Percentiles rank a stretch among this genome's conserved stretches.
These are phyloP conservation scores for Tenualosa ilisha DNA, from an alignment of 2,797 vertebrate species.

Conservation along the genomic window DNA sequence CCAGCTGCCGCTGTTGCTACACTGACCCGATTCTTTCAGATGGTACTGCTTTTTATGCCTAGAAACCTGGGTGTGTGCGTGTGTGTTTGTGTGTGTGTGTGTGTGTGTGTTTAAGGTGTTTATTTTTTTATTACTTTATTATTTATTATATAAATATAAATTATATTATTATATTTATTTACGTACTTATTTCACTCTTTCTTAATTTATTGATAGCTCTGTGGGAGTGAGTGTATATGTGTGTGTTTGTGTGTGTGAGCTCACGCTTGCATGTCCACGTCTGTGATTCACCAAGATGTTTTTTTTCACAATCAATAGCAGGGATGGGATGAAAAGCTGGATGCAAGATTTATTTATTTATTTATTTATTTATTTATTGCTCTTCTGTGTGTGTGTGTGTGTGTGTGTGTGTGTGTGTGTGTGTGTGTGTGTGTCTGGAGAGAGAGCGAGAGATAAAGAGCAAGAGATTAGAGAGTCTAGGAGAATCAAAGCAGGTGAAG, in stretches of 20 bases:
- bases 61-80: background rate
- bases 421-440: background rate
- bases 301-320: conserved; percentile 25
- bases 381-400: background rate
- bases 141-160: too few relatives aligned
- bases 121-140: too few relatives aligned
- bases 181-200: too few relatives aligned
- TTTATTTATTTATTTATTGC: background rate
- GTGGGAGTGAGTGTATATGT: background rate
- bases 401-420: background rate
- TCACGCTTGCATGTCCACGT: background rate
- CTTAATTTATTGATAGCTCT: background rate
- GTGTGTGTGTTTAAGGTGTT: background rate
- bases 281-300: background rate
- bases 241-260: background rate
- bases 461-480: background rate
- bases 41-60: background rate
- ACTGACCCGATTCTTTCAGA: conserved; percentile 11
- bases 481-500: background rate
- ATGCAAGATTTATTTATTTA: background rate
- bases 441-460: background rate
- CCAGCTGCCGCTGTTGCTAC: background rate
- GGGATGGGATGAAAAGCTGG: conserved; percentile 20
- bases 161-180: too few relatives aligned
- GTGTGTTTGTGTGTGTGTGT: background rate